A percentile compares a stretch with the other conserved stretches of the same genome.
These are phyloP conservation scores for Oegoconia quadripuncta DNA, from an alignment of 2,888 invertebrate genomes.

Conservation along the genomic window DNA sequence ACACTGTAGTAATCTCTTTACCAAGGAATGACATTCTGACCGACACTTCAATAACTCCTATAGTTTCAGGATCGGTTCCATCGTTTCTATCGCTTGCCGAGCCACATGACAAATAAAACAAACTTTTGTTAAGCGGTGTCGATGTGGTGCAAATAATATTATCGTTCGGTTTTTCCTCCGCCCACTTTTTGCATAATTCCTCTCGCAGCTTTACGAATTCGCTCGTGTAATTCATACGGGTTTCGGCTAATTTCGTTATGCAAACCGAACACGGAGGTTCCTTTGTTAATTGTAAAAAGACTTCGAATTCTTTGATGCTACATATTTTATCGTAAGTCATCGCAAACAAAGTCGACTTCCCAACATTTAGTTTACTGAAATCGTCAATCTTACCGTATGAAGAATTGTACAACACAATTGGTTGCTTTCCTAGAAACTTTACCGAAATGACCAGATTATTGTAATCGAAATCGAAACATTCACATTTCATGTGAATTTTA, in stretches of 20 bases:
- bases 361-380: constrained; percentile 57
- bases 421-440: constrained; percentile 60
- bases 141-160: constrained; percentile 65
- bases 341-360: constrained; percentile 66
- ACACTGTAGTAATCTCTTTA: constrained; percentile 70
- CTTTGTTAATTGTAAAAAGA: constrained; percentile 54
- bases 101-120: constrained; percentile 60
- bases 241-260: constrained; percentile 60
- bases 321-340: constrained; percentile 74
- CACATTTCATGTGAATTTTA: constrained; percentile 72
- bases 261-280: constrained; percentile 65
- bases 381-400: constrained; percentile 59
- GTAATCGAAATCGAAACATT: constrained; percentile 65
- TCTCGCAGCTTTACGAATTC: constrained; percentile 54
- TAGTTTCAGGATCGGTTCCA: constrained; percentile 47
- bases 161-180: constrained; percentile 55
- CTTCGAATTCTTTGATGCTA: constrained; percentile 53
- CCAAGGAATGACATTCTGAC: constrained; percentile 68
- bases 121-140: constrained; percentile 57
- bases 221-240: constrained; percentile 57
- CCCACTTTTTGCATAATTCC: constrained; percentile 64
- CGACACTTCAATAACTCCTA: constrained; percentile 65
- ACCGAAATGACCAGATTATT: constrained; percentile 66
- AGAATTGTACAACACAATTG: constrained; percentile 59
- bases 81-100: constrained; percentile 25